Evolutionary conservation across 1,140 invertebrate genomes (phyloP), one percentile per base, ranked within the genome.

Genomic region (Pogonomyrmex californicus): DNA sequence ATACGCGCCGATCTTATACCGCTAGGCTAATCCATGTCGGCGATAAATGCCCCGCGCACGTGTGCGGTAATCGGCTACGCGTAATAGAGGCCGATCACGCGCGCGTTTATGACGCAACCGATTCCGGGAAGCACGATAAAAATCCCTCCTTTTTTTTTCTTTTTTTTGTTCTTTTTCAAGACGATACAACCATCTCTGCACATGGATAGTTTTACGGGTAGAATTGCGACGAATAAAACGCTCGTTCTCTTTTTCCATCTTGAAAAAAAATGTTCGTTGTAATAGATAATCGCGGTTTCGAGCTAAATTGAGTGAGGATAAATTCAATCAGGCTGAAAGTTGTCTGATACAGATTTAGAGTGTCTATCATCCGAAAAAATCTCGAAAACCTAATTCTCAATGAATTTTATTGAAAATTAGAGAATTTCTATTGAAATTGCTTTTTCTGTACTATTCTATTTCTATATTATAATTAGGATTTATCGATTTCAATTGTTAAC

Each of bases 51-150:
- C 86, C 56, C 49, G 51, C 65, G 41, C 51, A 56, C 83, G 85
- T 85, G 86, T 83, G 86, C 87, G 82, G 83, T 91, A 90, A 92
- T 92, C 85, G 87, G 81, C 87, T 89, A 68, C 87, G 79, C 81
- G 88, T 87, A 88, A 41, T 23, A 58, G 88, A 89, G 88, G 79
- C 60, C 47, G n/a, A 54, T 60, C 36, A 62, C 49, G n/a, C 56
- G 63, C 38, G 44, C 12, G 10, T 47, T 54, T 17, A 56, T 87
- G 88, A 87, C 79, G 86, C 60, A 90, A 90, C 63, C n/a, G 47
- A 89, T 87, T 78, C 88, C 85, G 85, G 85, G 58, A 90, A 77
- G 30, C 17, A 5, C 63, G 62, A 78, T 77, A 17, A 66, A 49
- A 23, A 23, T 23, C 23, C 23, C 23, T 23, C 23, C 23, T 23